phyloP scores from a whole-genome alignment of 2,888 invertebrate genomes.

The Formica aserva region DNA sequence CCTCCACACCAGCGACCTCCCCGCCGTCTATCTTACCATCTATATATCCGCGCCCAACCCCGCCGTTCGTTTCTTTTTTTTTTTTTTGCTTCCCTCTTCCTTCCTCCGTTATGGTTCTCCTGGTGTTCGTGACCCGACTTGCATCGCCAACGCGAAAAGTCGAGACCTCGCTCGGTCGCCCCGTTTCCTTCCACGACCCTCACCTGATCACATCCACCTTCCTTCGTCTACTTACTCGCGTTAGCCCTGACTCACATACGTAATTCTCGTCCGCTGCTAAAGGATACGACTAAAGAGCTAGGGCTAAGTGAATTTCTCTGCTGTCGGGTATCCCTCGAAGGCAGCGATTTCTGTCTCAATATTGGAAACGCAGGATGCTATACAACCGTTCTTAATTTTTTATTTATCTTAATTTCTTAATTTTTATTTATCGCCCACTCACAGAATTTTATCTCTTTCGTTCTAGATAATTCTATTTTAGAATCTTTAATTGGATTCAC shows the following conservation, averaged over 20 bases:
- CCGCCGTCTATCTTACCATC: slow-evolving; percentile 1
- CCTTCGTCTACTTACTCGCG: slow-evolving; percentile 38
- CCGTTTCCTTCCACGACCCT: slow-evolving; percentile 52
- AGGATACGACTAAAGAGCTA: slow-evolving; percentile 12
- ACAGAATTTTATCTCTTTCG: background rate
- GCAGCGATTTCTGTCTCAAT: slow-evolving; percentile 9
- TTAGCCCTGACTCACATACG: slow-evolving; percentile 51
- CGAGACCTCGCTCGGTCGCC: slow-evolving; percentile 48
- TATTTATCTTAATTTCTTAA: too few relatives aligned
- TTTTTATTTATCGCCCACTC: background rate
- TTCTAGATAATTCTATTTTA: background rate
- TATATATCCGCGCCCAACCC: slow-evolving; percentile 27
- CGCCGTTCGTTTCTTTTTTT: background rate
- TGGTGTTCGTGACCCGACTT: slow-evolving; percentile 44
- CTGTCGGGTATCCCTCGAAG: background rate
- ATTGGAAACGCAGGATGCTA: background rate
- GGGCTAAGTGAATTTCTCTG: slow-evolving; percentile 36
- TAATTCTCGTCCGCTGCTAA: slow-evolving; percentile 54
- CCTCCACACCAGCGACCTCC: slow-evolving; percentile 38
- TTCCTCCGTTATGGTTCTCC: background rate
- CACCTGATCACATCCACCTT: slow-evolving; percentile 59
- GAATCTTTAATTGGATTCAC: background rate
- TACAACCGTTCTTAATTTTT: background rate
- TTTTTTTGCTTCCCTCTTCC: slow-evolving; percentile 16
- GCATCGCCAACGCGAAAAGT: slow-evolving; percentile 36